Base-by-base conservation (phyloP, 2,113 vertebrate genomes). In the Puffinus mauretanicus region DNA sequence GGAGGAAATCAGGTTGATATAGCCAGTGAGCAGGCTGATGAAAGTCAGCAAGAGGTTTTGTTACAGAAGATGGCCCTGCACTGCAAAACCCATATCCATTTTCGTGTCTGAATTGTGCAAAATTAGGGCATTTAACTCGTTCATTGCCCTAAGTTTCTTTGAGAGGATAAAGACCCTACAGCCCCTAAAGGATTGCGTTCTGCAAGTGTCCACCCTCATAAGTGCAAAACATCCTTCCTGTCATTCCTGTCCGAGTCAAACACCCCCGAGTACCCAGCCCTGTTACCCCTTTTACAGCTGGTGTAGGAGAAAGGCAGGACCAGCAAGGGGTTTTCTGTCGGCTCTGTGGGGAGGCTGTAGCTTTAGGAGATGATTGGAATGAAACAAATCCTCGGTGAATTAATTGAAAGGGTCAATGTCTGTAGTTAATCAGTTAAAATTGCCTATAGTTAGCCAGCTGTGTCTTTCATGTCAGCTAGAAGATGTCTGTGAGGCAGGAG, bases 351-450 rank as follows among this genome's bases (percentile, higher is more conserved):
- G n/a, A 55, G 57, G 18, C 60, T 81, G 79, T 46, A 93, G 83
- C 88, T 86, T 79, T 25, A n/a, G 88, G 81, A 92, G 88, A 18
- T 34, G 26, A 51, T 38, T 51, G 79, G 58, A 79, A 62, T 5
- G 24, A 87, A 86, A 55, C 24, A 57, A 75, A 70, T 71, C 77
- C 66, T 36, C 0, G 0, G 16, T 65, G 89, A 86, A 93, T 94
- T 86, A 96, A 93, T 69, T 87, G 72, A 42, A 95, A 79, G 80
- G 84, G 94, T 91, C 88, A 78, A 9, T 64, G 88, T 93, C 85
- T 94, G 87, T 58, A 90, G 88, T 93, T 96, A 84, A 93, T 76
- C 90, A 93, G 88, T 47, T 81, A 76, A 95, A 95, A 96, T 70
- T 80, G 90, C 83, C 52, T 34, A 4, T 73, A 81, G 84, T 83